These are phyloP conservation scores for Tragulus kanchil DNA, from an alignment of 2,113 vertebrate species.

Conservation along the genomic window DNA sequence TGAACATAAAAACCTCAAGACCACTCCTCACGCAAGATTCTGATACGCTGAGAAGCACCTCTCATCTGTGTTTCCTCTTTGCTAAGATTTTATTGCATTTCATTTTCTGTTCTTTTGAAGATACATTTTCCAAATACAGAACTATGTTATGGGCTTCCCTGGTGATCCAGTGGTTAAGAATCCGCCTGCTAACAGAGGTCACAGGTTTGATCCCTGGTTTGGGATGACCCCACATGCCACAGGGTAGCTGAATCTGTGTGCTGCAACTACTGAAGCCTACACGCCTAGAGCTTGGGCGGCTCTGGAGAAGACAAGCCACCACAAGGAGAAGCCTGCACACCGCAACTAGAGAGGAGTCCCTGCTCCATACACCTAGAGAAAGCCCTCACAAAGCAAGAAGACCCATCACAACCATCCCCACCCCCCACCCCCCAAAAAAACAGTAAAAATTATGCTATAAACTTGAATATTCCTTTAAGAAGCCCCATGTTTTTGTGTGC, in stretches of 20 bases:
- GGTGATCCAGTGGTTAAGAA: neutral
- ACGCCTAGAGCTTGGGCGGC: neutral
- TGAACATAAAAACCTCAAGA: neutral
- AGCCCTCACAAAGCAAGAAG: neutral
- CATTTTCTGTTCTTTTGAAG: neutral
- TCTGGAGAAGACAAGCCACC: neutral
- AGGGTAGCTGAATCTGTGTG: neutral
- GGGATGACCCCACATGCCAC: neutral
- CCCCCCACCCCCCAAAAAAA: neutral
- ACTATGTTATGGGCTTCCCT: neutral
- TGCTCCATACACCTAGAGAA: neutral
- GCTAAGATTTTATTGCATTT: constrained; percentile 40
- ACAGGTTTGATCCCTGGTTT: neutral
- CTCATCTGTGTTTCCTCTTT: neutral
- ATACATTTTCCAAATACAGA: constrained; percentile 10
- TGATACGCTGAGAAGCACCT: neutral
- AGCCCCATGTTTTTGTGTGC: neutral
- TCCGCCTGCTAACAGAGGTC: neutral
- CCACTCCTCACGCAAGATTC: neutral
- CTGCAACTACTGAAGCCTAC: neutral
- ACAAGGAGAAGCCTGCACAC: neutral
- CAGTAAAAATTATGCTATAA: neutral
- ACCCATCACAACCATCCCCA: neutral
- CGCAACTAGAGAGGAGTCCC: neutral
- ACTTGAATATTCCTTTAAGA: neutral